These are phyloP conservation scores for Paramormyrops hopkinsi DNA, from an alignment of 2,797 vertebrate genomes.

Conservation along the genomic window DNA sequence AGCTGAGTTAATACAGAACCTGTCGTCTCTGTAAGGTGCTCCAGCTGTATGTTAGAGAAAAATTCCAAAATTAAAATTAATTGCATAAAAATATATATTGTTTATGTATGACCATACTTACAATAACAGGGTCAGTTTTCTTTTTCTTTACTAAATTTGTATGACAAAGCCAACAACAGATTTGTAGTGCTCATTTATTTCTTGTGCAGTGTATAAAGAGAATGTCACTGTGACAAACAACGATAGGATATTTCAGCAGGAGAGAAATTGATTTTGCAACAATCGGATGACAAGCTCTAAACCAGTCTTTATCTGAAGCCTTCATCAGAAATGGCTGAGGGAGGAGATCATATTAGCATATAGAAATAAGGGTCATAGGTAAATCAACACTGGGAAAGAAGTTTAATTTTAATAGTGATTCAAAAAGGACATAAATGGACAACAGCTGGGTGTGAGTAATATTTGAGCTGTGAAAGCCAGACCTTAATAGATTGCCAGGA, in stretches of 20 bases:
- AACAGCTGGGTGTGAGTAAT: neutral
- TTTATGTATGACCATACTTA: neutral
- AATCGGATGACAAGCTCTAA: neutral
- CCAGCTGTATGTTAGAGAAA: neutral
- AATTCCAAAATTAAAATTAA: neutral
- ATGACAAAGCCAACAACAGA: neutral
- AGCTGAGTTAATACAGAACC: neutral
- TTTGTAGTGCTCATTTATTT: conserved; percentile 1
- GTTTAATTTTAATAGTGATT: neutral
- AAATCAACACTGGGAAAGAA: neutral
- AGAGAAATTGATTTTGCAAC: neutral
- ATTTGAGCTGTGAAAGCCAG: neutral
- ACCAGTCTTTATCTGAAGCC: neutral
- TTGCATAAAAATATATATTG: neutral
- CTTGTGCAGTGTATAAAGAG: neutral
- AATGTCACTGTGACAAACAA: neutral
- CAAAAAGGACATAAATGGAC: neutral
- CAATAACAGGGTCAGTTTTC: neutral
- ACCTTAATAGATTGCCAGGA: neutral
- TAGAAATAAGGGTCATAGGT: neutral
- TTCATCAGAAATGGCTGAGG: neutral
- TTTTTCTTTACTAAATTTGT: neutral
- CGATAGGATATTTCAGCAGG: neutral
- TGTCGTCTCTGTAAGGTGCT: neutral
- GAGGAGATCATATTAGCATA: neutral